A percentile compares a stretch with the other conserved stretches of the same genome.
Conservation (phyloP, 1,140 invertebrate species). For the Pissodes strobi region DNA sequence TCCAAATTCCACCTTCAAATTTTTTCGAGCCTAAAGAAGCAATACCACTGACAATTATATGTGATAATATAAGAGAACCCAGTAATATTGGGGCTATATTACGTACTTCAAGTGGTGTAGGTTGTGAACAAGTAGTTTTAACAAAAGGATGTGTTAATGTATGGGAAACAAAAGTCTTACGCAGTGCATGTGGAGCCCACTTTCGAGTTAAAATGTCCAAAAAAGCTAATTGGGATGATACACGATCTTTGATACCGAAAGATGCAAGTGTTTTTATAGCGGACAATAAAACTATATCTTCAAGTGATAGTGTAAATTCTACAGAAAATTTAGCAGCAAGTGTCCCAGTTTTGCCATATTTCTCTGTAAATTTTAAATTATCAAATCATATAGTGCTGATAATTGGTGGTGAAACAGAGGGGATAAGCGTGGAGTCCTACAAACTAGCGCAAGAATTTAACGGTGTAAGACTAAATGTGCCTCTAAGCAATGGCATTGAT, state of each 20-base stretch:
- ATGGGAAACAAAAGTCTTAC: constrained; percentile 86
- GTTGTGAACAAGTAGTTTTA: constrained; percentile 75
- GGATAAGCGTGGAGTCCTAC: constrained; percentile 71
- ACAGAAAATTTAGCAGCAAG: constrained; percentile 38
- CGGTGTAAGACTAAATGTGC: constrained; percentile 74
- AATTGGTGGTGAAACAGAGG: constrained; percentile 85
- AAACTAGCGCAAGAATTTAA: constrained; percentile 61
- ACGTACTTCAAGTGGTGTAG: constrained; percentile 76
- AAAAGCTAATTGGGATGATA: constrained; percentile 68
- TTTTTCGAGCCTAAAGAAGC: constrained; percentile 51
- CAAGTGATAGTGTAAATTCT: constrained; percentile 38
- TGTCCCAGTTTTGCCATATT: constrained; percentile 68
- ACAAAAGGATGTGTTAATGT: constrained; percentile 87
- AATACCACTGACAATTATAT: constrained; percentile 83
- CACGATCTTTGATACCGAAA: constrained; percentile 60
- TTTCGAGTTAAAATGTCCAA: constrained; percentile 74
- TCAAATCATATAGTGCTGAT: constrained; percentile 66
- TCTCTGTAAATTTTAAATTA: constrained; percentile 62
- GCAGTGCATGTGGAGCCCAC: constrained; percentile 81
- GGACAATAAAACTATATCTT: constrained; percentile 64
- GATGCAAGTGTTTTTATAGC: constrained; percentile 71
- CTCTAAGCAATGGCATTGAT: constrained; percentile 75
- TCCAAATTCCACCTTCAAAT: constrained; percentile 66
- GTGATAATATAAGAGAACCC: constrained; percentile 88
- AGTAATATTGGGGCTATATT: constrained; percentile 88